Base-by-base conservation (phyloP, 2,113 vertebrate species). In the Burhinus bistriatus region DNA sequence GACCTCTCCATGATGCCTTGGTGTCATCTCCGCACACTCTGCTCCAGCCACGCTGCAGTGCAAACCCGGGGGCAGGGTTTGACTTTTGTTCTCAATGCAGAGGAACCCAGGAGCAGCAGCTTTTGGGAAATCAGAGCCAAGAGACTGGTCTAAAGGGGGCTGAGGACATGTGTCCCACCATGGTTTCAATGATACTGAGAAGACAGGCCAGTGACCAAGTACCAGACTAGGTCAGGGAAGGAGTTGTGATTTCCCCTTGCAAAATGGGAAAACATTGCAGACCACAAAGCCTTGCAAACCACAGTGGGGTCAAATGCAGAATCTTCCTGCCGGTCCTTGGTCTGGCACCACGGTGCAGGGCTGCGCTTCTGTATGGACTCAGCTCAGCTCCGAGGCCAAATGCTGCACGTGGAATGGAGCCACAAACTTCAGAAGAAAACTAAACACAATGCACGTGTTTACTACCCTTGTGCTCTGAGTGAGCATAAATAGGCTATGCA, bases 291-390 rank as follows among this genome's bases (percentile, higher is more conserved):
- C 40, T 42, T 6, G 4, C 40, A 83, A 57, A 45, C 11, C 3
- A 0, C 3, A 1, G 18, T 3, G 21, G n/a, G 7, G 22, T 19
- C 1, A 2, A 77, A 59, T 15, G 62, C 70, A 79, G 79, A n/a
- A 11, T 1, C 0, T n/a, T 82, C 32, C 9, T 68, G 42, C 26
- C 4, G 9, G 22, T 3, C 52, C 76, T 61, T 38, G 44, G 42
- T 36, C 12, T 55, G 76, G 44, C 44, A 80, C n/a, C 23, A 9
- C 0, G 1, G 12, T 14, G 47, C 57, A 52, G 65, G 27, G 69
- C 45, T 8, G 5, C 3, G 3, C 36, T 68, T 49, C 83, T 45
- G 2, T 62, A 15, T 1, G 42, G 70, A 21, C 14, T 49, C 89
- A 42, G 36, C 44, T 58, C 54, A 47, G 47, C 51, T 52, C 52